Conservation (phyloP, 1,140 invertebrate species). For the Tetramorium parvispinum region DNA sequence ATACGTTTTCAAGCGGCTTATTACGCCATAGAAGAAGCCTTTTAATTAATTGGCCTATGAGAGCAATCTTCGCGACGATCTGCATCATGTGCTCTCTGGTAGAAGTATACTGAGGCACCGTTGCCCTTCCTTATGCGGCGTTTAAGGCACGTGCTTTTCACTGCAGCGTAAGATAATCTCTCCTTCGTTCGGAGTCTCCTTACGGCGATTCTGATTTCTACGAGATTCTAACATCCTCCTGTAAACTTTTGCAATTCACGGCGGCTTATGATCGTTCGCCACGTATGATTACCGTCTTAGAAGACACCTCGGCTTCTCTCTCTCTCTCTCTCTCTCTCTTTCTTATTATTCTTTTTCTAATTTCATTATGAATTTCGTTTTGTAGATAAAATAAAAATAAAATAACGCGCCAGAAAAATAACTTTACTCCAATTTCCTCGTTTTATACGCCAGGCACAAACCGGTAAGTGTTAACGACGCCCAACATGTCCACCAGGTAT, state of each 20-base stretch:
- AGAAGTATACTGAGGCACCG: slow-evolving; percentile 7
- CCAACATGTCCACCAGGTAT: neutral
- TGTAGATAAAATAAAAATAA: neutral
- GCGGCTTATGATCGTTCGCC: slow-evolving; percentile 9
- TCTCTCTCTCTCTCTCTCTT: neutral
- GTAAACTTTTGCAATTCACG: slow-evolving; percentile 43
- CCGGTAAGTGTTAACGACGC: neutral
- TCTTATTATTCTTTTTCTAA: neutral
- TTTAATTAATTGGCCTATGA: slow-evolving; percentile 62
- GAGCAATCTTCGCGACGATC: slow-evolving; percentile 54
- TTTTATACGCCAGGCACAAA: neutral
- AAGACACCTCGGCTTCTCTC: neutral
- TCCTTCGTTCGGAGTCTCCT: slow-evolving; percentile 34
- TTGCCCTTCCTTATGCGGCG: slow-evolving; percentile 31
- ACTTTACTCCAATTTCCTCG: neutral
- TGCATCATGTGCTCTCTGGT: slow-evolving; percentile 47
- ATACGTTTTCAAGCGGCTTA: slow-evolving; percentile 31
- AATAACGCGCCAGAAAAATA: neutral
- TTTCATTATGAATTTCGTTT: neutral
- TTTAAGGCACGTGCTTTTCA: slow-evolving; percentile 65
- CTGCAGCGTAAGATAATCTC: slow-evolving; percentile 59
- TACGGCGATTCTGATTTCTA: slow-evolving; percentile 32
- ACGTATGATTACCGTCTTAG: slow-evolving; percentile 14
- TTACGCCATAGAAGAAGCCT: slow-evolving; percentile 33
- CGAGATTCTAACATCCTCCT: slow-evolving; percentile 24